phyloP scores from a whole-genome alignment of 2,797 vertebrate species.

The Brachyalestes nurse region DNA sequence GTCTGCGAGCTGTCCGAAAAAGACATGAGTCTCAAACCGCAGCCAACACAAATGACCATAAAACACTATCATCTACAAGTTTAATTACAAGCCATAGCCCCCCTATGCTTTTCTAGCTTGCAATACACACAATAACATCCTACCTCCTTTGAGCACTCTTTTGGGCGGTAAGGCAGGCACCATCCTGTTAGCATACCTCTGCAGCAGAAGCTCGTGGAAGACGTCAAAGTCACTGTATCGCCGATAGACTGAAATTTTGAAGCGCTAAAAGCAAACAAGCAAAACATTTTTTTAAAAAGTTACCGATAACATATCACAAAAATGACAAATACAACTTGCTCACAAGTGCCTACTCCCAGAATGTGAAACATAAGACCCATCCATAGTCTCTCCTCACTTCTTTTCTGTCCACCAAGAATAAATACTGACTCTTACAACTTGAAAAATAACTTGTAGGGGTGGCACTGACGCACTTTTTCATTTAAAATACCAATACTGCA shows the following conservation, averaged over 20 bases:
- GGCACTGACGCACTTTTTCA: too few species aligned
- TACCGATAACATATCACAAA: background rate
- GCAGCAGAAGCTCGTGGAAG: conserved; percentile 93
- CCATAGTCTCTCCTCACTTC: too few species aligned
- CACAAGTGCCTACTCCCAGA: too few species aligned
- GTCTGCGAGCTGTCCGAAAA: conserved; percentile 19
- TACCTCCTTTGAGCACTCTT: conserved; percentile 94
- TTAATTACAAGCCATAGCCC: conserved; percentile 15
- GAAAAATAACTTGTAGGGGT: too few species aligned
- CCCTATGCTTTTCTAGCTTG: conserved; percentile 4
- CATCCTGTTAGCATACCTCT: conserved; percentile 92
- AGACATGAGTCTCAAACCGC: conserved; percentile 13
- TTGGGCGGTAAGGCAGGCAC: conserved; percentile 95
- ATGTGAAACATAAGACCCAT: too few species aligned
- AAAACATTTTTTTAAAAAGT: background rate
- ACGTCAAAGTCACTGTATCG: conserved; percentile 96
- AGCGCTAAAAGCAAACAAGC: conserved; percentile 74
- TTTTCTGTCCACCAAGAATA: too few species aligned
- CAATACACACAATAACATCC: conserved; percentile 7
- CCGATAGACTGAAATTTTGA: conserved; percentile 89
- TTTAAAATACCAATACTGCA: too few species aligned
- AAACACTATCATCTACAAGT: conserved; percentile 34
- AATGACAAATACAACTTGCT: background rate
- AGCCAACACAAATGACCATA: background rate
- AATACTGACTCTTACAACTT: too few species aligned